Conservation (phyloP, 1,140 invertebrate genomes). For the Cydia strobilella region DNA sequence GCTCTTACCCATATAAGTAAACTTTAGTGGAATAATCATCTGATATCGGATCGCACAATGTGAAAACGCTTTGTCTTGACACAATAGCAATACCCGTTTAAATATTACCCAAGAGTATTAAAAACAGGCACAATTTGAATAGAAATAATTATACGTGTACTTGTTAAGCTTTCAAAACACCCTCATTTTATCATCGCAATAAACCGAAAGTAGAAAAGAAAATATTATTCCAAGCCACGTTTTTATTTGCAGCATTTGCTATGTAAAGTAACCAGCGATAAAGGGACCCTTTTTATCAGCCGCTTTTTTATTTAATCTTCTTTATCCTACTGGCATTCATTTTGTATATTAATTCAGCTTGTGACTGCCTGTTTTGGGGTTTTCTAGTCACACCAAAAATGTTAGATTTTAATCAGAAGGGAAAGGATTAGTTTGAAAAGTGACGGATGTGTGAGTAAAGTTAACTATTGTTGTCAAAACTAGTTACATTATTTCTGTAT, state of each 20-base stretch:
- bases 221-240: conserved; percentile 8
- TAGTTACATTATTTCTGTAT: not conserved
- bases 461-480: not conserved
- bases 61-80: no score
- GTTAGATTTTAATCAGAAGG: not conserved
- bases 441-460: not conserved
- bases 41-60: no score
- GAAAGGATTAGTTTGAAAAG: not conserved
- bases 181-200: conserved; percentile 19
- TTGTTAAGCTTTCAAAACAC: not conserved
- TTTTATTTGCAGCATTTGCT: conserved; percentile 24
- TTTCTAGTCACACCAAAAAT: not conserved
- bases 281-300: conserved; percentile 19
- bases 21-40: no score
- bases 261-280: conserved; percentile 18
- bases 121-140: not conserved
- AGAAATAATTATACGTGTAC: not conserved
- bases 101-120: not conserved
- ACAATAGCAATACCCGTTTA: no score
- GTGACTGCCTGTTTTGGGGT: not conserved
- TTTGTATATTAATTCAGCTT: conserved; percentile 18
- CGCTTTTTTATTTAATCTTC: conserved; percentile 23
- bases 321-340: conserved; percentile 21
- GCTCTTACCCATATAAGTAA: no score
- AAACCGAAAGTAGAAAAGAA: conserved; percentile 17